A percentile compares a stretch with the other conserved stretches of the same genome.
phyloP scores from a whole-genome alignment of 1,140 invertebrate genomes.

The Pentalonia nigronervosa region DNA sequence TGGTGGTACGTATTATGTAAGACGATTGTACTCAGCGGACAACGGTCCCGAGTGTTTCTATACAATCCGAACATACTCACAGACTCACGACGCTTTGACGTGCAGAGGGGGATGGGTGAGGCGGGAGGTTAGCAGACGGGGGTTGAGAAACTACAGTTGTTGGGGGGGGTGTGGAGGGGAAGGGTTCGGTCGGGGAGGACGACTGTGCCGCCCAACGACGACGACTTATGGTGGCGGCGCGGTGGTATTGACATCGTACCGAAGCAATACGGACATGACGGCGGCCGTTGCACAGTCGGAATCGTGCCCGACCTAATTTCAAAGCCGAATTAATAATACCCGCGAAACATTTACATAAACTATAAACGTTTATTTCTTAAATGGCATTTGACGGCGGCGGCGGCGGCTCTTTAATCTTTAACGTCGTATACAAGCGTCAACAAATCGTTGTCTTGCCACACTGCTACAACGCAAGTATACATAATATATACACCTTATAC shows the following conservation, averaged over 20 bases:
- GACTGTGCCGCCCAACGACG: background rate
- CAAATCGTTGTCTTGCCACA: background rate
- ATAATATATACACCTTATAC: background rate
- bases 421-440: background rate
- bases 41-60: background rate
- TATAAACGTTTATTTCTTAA: conserved; percentile 3
- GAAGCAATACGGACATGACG: background rate
- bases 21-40: background rate
- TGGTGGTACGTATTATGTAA: background rate
- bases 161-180: too few relatives aligned
- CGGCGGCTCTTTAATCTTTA: background rate
- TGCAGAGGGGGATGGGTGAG: background rate
- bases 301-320: background rate
- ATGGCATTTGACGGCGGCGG: background rate
- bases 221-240: background rate
- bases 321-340: conserved; percentile 20
- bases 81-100: background rate
- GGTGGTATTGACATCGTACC: background rate
- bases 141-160: background rate
- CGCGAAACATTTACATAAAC: background rate
- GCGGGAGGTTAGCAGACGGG: too few relatives aligned
- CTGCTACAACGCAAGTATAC: background rate
- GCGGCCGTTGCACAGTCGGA: background rate
- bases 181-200: background rate
- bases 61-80: background rate